Evolutionary conservation across 1,140 invertebrate genomes (phyloP).

Genomic region (Drosophila melanogaster): DNA sequence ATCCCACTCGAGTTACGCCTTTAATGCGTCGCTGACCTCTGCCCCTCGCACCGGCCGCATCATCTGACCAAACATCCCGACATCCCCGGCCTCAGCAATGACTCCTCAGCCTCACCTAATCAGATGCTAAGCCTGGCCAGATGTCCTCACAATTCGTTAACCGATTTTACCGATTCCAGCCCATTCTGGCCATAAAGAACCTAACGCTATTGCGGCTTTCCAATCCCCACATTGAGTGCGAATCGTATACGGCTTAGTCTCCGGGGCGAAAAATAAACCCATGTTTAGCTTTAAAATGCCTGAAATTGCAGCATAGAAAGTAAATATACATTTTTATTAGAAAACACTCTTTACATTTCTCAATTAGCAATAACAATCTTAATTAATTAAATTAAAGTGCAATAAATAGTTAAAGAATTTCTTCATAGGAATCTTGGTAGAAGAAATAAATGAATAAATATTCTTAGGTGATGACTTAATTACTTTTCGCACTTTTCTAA

Average conservation of each 20-base stretch:
- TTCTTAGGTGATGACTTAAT: too few species aligned
- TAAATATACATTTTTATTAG: too few species aligned
- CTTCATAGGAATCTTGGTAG: too few species aligned
- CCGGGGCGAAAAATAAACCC: too few species aligned
- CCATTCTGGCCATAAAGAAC: slow-evolving; percentile 13
- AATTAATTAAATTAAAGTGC: too few species aligned
- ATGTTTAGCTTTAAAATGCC: too few species aligned
- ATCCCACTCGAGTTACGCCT: slow-evolving; percentile 10
- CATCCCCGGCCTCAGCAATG: neutral
- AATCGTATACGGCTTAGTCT: neutral
- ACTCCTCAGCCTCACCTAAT: slow-evolving; percentile 35
- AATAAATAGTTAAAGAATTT: too few species aligned
- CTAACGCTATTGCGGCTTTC: neutral
- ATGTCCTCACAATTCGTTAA: slow-evolving; percentile 8
- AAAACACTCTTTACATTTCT: too few species aligned
- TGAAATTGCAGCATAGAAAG: too few species aligned
- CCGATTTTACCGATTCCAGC: slow-evolving; percentile 5
- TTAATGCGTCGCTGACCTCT: neutral
- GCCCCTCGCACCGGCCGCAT: neutral
- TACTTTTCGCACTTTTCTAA: too few species aligned
- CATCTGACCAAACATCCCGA: neutral
- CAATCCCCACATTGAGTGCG: neutral
- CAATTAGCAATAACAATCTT: too few species aligned
- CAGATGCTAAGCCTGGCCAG: slow-evolving; percentile 49
- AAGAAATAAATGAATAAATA: too few species aligned